Base-by-base conservation (phyloP, 2,113 vertebrate species). In the Cynocephalus volans region DNA sequence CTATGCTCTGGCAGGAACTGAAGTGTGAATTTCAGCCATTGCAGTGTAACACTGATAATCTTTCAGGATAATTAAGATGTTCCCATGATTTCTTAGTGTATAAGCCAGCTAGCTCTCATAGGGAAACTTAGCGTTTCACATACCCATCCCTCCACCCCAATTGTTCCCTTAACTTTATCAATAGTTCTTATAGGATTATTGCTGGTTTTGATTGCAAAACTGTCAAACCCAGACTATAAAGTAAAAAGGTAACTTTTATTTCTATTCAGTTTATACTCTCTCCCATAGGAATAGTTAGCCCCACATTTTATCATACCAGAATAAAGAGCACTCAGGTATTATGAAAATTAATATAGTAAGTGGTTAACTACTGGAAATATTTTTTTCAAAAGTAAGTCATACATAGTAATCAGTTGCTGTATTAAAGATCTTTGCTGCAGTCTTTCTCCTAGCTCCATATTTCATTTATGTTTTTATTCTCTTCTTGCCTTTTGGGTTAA, bases 391-490 rank as follows among this genome's bases (percentile, higher is more conserved):
- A 90, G 2, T 50, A 14, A 88, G 24, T 48, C 50, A 4, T 52
- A 0, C 2, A 0, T 45, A 41, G 24, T 23, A 36, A 13, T 69
- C 62, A 18, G 12, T 85, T 58, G 64, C 90, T 7, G 3, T 7
- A 7, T 1, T 64, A 82, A 60, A 77, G 50, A 19, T 41, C 64
- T 80, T 70, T 58, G 65, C 79, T n/a, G 0, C 5, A 14, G 8
- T 91, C 36, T 84, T 67, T 50, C 17, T 56, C 1, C 14, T 10
- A 31, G 73, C 33, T 64, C 62, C 41, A 0, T 54, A 79, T 90
- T 54, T 88, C 21, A 28, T 70, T 62, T 65, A 67, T 73, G 50
- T n/a, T 96, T 95, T 82, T 45, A 52, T 90, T 85, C 24, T 67
- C 21, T 67, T 72, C 50, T 69, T 18, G 14, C 54, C 69, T 72